A percentile compares a stretch with the other conserved stretches of the same genome.
phyloP scores from a whole-genome alignment of 2,797 vertebrate genomes.

The Muraenolepis orangiensis region DNA sequence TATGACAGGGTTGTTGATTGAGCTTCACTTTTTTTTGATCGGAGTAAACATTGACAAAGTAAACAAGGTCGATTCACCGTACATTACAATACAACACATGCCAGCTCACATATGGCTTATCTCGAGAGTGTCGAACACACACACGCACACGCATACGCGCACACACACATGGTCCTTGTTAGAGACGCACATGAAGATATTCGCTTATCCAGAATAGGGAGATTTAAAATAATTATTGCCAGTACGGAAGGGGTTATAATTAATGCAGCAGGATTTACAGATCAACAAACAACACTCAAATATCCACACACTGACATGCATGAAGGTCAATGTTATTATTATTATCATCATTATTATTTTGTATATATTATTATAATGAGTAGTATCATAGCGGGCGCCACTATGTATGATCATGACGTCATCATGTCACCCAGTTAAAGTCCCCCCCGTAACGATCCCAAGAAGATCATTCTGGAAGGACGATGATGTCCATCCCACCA shows the following conservation, averaged over 20 bases:
- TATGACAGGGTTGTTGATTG: background rate
- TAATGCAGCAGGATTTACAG: slow-evolving; percentile 21
- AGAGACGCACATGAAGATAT: background rate
- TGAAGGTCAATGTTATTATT: background rate
- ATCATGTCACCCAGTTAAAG: background rate
- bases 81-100: background rate
- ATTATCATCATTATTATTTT: slow-evolving; percentile 14
- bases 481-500: background rate
- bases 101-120: slow-evolving; percentile 5
- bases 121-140: background rate
- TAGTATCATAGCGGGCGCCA: background rate
- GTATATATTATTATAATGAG: slow-evolving; percentile 5
- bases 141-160: too few species aligned
- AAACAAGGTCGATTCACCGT: background rate
- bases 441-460: background rate
- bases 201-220: background rate
- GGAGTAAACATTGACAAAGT: background rate
- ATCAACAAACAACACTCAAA: slow-evolving; percentile 25
- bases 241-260: slow-evolving; percentile 17
- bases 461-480: background rate
- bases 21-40: background rate
- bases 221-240: slow-evolving; percentile 42
- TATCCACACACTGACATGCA: slow-evolving; percentile 37
- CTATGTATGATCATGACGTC: background rate
- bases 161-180: too few species aligned